Conservation (phyloP, 2,113 vertebrate species). For the Carettochelys insculpta region DNA sequence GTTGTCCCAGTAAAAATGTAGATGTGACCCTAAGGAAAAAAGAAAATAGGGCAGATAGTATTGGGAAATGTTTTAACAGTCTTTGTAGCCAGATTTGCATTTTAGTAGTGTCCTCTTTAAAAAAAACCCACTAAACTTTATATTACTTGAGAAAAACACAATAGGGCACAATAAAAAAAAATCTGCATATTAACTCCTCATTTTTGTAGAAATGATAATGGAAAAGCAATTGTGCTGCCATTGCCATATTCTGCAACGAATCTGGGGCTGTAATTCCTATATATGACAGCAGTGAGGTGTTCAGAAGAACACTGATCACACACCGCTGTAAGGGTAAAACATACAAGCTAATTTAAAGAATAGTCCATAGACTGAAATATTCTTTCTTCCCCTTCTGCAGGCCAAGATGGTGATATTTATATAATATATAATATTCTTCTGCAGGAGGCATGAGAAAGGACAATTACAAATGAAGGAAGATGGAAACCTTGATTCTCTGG, state of each 20-base stretch:
- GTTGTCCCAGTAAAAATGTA: not conserved
- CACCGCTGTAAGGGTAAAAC: fast-evolving
- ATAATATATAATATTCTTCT: too few relatives aligned
- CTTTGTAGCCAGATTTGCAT: not conserved
- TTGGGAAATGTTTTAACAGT: not conserved
- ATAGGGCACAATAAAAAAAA: too few relatives aligned
- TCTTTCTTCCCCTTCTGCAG: not conserved
- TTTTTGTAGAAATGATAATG: not conserved
- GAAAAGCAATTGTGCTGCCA: not conserved
- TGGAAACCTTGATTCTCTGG: not conserved
- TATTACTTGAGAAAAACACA: too few relatives aligned
- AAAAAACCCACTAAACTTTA: not conserved
- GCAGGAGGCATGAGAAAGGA: fast-evolving
- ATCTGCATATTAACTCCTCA: not conserved
- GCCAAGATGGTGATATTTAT: not conserved
- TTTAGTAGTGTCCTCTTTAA: not conserved
- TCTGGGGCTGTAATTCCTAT: not conserved
- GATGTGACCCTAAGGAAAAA: not conserved
- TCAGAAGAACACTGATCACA: not conserved
- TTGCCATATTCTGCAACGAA: not conserved
- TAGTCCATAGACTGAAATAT: fast-evolving
- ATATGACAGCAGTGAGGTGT: not conserved
- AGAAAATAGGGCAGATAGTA: not conserved
- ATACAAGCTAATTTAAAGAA: not conserved
- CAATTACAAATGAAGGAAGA: not conserved